Percentiles rank a stretch among this genome's conserved stretches.
These are phyloP conservation scores for Melanotaenia boesemani DNA, from an alignment of 2,797 vertebrate genomes.

Conservation along the genomic window DNA sequence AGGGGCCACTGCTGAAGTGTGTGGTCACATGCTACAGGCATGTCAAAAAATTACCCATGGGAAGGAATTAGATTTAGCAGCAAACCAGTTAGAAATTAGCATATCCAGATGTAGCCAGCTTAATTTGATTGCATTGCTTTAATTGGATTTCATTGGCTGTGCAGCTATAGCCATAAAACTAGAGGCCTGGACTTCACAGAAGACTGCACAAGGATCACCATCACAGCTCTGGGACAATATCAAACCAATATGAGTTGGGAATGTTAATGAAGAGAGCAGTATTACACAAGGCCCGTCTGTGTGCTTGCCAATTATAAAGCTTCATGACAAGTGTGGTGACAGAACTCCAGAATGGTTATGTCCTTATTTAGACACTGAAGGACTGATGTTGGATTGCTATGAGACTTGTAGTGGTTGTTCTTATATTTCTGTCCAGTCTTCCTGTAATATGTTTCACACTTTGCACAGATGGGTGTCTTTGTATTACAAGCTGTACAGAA, in stretches of 20 bases:
- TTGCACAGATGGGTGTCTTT: neutral
- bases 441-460: constrained; percentile 11
- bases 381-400: constrained; percentile 20
- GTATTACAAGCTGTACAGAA: neutral
- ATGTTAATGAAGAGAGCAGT: constrained; percentile 70
- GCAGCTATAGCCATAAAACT: constrained; percentile 58
- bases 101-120: constrained; percentile 77
- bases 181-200: constrained; percentile 38
- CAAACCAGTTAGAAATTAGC: constrained; percentile 71
- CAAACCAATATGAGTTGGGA: constrained; percentile 49
- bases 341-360: constrained; percentile 48
- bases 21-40: constrained; percentile 57
- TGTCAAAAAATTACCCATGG: constrained; percentile 81
- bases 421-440: neutral
- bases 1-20: constrained; percentile 52
- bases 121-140: constrained; percentile 79
- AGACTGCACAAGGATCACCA: constrained; percentile 18
- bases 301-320: constrained; percentile 63
- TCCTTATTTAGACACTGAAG: constrained; percentile 48
- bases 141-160: constrained; percentile 79
- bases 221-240: constrained; percentile 43
- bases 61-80: constrained; percentile 65
- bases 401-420: constrained; percentile 5
- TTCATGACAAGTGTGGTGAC: constrained; percentile 19
- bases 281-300: constrained; percentile 40